Evolutionary conservation across 2,888 invertebrate species (phyloP).

Genomic region (Diarsia dahlii): DNA sequence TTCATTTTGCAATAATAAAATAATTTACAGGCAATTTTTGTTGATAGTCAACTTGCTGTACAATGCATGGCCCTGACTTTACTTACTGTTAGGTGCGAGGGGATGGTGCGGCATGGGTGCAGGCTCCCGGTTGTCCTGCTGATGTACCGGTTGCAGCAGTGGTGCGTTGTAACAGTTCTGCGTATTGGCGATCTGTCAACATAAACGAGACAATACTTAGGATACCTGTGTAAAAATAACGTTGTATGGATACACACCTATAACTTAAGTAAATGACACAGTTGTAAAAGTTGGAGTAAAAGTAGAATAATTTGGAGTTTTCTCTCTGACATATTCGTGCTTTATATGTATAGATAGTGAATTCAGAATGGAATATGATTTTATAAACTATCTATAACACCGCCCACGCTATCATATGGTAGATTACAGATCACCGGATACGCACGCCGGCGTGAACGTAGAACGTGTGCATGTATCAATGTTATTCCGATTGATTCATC

Average conservation of each 20-base stretch:
- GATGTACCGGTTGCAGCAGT: constrained; percentile 82
- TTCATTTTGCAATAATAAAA: too few relatives aligned
- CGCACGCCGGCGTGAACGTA: constrained; percentile 1
- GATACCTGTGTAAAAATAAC: background rate
- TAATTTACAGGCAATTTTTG: background rate
- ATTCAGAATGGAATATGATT: too few relatives aligned
- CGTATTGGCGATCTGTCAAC: constrained; percentile 81
- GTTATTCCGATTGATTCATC: constrained; percentile 14
- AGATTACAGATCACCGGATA: constrained; percentile 39
- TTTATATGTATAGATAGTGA: background rate
- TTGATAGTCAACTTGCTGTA: too few relatives aligned
- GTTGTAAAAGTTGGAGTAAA: too few relatives aligned
- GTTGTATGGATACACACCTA: background rate
- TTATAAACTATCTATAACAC: too few relatives aligned
- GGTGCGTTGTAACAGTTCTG: constrained; percentile 86
- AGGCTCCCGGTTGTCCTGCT: constrained; percentile 75
- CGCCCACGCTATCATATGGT: constrained; percentile 34
- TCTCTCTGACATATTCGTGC: background rate
- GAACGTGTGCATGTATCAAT: background rate
- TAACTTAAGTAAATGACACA: too few relatives aligned
- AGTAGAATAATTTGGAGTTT: background rate
- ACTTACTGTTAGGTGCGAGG: constrained; percentile 80
- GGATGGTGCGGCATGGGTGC: constrained; percentile 78
- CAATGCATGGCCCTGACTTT: too few relatives aligned
- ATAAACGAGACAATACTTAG: background rate